Conservation (phyloP, 2,888 invertebrate genomes). For the Phymatocera aterrima region DNA sequence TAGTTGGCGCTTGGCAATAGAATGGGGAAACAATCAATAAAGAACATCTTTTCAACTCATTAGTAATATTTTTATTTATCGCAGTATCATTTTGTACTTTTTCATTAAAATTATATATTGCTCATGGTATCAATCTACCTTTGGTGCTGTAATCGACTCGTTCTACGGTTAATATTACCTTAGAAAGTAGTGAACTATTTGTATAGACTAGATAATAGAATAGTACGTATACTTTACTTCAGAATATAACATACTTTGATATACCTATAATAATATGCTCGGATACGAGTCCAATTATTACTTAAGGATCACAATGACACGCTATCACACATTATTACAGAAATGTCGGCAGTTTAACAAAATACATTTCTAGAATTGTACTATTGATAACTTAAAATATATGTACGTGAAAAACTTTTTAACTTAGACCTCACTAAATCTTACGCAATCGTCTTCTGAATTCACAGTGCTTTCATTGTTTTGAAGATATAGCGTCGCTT, state of each 20-base stretch:
- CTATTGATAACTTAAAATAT: constrained; percentile 6
- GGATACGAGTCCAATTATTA: not conserved
- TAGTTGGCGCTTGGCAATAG: too few relatives aligned
- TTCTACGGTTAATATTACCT: too few relatives aligned
- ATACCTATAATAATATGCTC: constrained; percentile 2
- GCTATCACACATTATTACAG: not conserved
- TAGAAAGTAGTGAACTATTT: too few relatives aligned
- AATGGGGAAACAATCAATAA: too few relatives aligned
- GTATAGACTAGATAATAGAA: not conserved
- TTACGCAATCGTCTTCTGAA: not conserved
- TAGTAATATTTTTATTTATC: too few relatives aligned
- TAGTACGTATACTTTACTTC: not conserved
- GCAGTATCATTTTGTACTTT: too few relatives aligned
- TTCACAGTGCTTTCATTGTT: not conserved
- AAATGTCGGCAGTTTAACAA: not conserved
- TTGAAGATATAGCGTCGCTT: constrained; percentile 3
- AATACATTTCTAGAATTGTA: not conserved
- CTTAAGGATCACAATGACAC: not conserved
- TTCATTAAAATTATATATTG: too few relatives aligned
- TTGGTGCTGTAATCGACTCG: too few relatives aligned
- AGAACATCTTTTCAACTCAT: too few relatives aligned
- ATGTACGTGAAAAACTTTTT: not conserved
- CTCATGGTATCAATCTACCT: too few relatives aligned
- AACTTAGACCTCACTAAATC: constrained; percentile 1
- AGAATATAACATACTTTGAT: not conserved